Percentiles rank a stretch among this genome's conserved stretches.
These are phyloP conservation scores for Lordiphosa stackelbergi DNA, from an alignment of 1,140 invertebrate species.

Conservation along the genomic window DNA sequence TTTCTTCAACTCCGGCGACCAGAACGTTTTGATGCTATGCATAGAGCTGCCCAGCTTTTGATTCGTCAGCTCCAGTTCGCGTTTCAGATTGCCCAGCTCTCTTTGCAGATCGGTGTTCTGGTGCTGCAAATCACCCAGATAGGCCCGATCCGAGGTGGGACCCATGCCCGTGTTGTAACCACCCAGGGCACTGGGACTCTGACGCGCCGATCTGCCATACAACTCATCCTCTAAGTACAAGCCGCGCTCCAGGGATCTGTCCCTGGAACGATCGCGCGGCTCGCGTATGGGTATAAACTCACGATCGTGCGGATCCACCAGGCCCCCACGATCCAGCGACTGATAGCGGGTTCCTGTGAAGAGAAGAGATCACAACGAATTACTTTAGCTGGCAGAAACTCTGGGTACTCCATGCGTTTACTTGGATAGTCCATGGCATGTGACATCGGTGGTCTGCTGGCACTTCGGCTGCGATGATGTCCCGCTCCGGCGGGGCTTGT, in stretches of 20 bases:
- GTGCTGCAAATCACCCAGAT: conserved; percentile 94
- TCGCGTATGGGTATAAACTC: conserved; percentile 90
- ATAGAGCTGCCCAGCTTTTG: conserved; percentile 98
- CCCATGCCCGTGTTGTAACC: conserved; percentile 71
- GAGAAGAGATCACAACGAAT: neutral
- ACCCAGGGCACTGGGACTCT: conserved; percentile 82
- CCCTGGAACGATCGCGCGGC: conserved; percentile 81
- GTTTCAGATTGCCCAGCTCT: conserved; percentile 97
- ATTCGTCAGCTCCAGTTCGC: conserved; percentile 97
- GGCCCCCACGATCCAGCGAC: conserved; percentile 84
- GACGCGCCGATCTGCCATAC: conserved; percentile 85
- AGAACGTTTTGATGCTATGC: conserved; percentile 99
- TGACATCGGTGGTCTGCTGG: conserved; percentile 79
- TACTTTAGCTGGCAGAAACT: neutral
- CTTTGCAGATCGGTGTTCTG: conserved; percentile 96
- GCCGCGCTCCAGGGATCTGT: conserved; percentile 82
- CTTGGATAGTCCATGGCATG: conserved; percentile 78
- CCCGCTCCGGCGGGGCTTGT: conserved; percentile 84
- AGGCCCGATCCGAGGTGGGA: conserved; percentile 78
- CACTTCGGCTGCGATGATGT: conserved; percentile 82
- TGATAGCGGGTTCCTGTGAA: conserved; percentile 82
- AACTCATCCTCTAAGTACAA: conserved; percentile 86
- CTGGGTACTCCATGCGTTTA: conserved; percentile 7
- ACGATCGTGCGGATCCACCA: conserved; percentile 82
- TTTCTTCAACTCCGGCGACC: conserved; percentile 99